Evolutionary conservation across 2,113 vertebrate species (phyloP), one percentile per base, ranked within the genome.

Genomic region (Falco punctatus): DNA sequence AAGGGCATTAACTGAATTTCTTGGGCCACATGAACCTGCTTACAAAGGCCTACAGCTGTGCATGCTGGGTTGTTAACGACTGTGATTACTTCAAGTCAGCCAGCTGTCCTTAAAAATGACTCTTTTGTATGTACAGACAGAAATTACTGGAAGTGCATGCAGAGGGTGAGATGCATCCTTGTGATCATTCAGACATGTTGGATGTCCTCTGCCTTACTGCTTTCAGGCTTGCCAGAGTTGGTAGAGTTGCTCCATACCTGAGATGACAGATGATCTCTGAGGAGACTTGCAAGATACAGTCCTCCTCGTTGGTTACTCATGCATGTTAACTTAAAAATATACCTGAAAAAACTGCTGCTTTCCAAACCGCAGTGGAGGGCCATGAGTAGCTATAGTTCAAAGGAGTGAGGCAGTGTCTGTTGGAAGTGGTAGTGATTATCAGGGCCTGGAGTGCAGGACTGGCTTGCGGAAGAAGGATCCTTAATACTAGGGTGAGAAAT

Each of bases 141-240:
- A 27, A 77, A 38, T n/a, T 23, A 23, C 58, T 49, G 48, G 11
- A 21, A 32, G 30, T 0, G 1, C 10, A 3, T 16, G 16, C 33
- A 58, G n/a, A 38, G 32, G 15, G 17, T 33, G 24, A 40, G 61
- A 26, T 23, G 20, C 9, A 42, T 2, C 15, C 8, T 1, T 28
- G 24, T 28, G 32, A 28, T 70, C 2, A 1, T 35, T 70, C 3
- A 5, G 46, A 24, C 13, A 35, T 3, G 2, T 2, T 1, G 4
- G 10, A 17, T 55, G n/a, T 64, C 44, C 55, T 54, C 44, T 82
- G 77, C n/a, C 13, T 17, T 40, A 1, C 22, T 67, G 48, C 54
- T 42, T 73, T 58, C 38, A 44, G 59, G 13, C 70, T 44, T 52
- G 33, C 30, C 27, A n/a, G 20, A 11, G 24, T 27, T 74, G 28